phyloP scores from a whole-genome alignment of 2,113 vertebrate genomes.

The Chloebia gouldiae region DNA sequence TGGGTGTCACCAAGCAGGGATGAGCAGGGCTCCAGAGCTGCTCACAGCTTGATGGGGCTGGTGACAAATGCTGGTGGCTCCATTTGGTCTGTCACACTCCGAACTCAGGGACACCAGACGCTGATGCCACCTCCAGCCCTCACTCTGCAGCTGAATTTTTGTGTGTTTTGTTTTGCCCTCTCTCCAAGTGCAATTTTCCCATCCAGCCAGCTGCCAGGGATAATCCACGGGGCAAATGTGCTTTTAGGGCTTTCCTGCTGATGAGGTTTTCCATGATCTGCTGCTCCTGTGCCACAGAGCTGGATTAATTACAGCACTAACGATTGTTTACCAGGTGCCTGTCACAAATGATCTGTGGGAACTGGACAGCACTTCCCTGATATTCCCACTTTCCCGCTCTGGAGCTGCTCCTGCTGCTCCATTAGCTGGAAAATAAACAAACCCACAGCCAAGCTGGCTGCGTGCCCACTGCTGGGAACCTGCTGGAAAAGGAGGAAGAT shows the following conservation, averaged over 20 bases:
- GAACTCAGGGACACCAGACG: neutral
- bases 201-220: neutral
- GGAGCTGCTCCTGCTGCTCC: slow-evolving; percentile 28
- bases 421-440: slow-evolving; percentile 53
- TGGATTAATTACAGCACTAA: neutral
- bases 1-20: accelerated
- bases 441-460: slow-evolving; percentile 16
- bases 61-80: neutral
- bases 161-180: neutral
- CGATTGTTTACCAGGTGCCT: neutral
- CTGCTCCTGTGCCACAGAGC: accelerated
- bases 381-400: neutral
- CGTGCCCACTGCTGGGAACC: neutral
- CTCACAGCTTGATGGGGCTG: neutral
- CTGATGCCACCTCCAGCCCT: neutral
- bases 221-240: neutral
- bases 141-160: neutral
- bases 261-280: accelerated
- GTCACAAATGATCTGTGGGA: neutral
- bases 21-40: neutral
- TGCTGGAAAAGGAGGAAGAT: neutral
- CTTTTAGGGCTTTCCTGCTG: neutral
- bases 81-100: neutral
- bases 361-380: neutral
- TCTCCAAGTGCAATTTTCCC: neutral